phyloP scores from a whole-genome alignment of 2,113 vertebrate species.

The Dolichotis patagonum region DNA sequence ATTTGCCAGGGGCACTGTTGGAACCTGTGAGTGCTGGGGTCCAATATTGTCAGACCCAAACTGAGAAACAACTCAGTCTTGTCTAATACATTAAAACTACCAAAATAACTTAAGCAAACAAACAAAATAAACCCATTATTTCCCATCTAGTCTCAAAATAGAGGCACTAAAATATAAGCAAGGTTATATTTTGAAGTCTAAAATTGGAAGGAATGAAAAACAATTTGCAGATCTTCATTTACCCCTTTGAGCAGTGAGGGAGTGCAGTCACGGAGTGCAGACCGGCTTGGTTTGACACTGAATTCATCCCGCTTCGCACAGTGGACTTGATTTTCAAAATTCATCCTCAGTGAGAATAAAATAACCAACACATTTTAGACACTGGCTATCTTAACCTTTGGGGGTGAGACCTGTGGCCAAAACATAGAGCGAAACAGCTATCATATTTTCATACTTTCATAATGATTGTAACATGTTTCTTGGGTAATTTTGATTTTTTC shows the following conservation, averaged over 20 bases:
- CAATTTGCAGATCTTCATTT: neutral
- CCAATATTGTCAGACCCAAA: neutral
- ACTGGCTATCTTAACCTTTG: neutral
- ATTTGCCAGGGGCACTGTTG: neutral
- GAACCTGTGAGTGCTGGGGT: neutral
- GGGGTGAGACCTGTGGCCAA: slow-evolving; percentile 58
- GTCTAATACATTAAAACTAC: neutral
- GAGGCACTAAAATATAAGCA: neutral
- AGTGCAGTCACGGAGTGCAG: neutral
- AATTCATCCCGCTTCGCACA: neutral
- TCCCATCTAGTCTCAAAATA: neutral
- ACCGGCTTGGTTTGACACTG: neutral
- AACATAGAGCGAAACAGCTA: slow-evolving; percentile 36
- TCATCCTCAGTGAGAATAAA: neutral
- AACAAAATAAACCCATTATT: neutral
- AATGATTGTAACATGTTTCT: slow-evolving; percentile 62
- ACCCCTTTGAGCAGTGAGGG: neutral
- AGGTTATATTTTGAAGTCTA: slow-evolving; percentile 3
- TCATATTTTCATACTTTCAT: slow-evolving; percentile 76
- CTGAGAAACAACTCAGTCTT: neutral
- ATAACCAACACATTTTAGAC: neutral
- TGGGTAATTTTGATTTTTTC: slow-evolving; percentile 58
- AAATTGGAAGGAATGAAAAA: slow-evolving; percentile 11
- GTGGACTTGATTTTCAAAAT: slow-evolving; percentile 3
- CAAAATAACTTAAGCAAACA: neutral